Conservation (phyloP, 2,888 invertebrate genomes). For the Frankliniella fusca region DNA sequence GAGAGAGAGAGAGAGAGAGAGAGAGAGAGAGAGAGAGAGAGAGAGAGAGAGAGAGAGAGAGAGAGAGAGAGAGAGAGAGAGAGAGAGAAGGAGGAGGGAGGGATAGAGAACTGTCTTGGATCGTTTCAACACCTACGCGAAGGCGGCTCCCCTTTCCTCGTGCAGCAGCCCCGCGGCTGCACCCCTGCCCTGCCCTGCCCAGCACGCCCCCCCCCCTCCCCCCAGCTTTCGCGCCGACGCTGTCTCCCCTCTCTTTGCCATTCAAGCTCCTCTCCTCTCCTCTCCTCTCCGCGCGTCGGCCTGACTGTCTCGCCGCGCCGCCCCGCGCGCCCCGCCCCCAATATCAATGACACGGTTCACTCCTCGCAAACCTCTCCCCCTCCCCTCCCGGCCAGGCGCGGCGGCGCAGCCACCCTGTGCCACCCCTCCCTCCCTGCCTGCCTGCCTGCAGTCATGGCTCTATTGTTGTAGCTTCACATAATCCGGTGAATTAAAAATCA, state of each 20-base stretch:
- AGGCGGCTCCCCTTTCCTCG: too few species aligned
- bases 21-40: too few species aligned
- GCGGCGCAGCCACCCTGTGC: neutral
- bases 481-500: slow-evolving; percentile 25
- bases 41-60: too few species aligned
- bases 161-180: too few species aligned
- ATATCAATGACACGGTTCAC: slow-evolving; percentile 26
- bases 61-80: too few species aligned
- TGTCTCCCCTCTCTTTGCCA: neutral
- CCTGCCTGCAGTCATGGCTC: neutral
- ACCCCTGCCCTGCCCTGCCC: too few species aligned
- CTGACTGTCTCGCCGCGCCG: neutral
- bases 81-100: too few species aligned
- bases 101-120: too few species aligned
- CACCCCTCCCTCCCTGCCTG: neutral
- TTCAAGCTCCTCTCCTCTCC: neutral
- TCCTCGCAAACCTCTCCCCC: neutral
- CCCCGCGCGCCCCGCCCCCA: neutral
- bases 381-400: too few species aligned
- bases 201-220: too few species aligned
- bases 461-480: slow-evolving; percentile 17
- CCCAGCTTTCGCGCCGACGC: neutral
- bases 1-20: too few species aligned
- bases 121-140: too few species aligned
- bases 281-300: neutral